These are phyloP conservation scores for Drosophila villosipedis DNA, from an alignment of 2,888 invertebrate species.

Conservation along the genomic window DNA sequence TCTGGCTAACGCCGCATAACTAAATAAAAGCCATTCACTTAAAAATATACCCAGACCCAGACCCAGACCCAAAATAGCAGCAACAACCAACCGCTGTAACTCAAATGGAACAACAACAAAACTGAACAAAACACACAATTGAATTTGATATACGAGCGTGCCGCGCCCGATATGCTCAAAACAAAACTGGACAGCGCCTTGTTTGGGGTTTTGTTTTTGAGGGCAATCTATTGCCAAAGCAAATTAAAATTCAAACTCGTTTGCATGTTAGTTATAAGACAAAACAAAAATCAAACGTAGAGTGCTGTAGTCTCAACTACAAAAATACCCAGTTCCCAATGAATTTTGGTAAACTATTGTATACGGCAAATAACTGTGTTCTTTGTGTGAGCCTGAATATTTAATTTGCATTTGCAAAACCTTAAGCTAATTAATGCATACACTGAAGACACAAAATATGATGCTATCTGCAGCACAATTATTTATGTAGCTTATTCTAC, in stretches of 20 bases:
- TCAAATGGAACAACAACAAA: conserved; percentile 43
- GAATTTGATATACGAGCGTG: conserved; percentile 66
- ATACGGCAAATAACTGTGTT: not conserved
- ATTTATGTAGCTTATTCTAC: not conserved
- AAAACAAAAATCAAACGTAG: conserved; percentile 7
- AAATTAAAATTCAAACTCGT: conserved; percentile 75
- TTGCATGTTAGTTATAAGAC: conserved; percentile 45
- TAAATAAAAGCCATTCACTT: conserved; percentile 71
- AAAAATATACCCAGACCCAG: conserved; percentile 25
- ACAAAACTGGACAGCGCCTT: conserved; percentile 31
- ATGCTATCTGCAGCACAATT: not conserved
- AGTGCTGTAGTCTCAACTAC: not conserved
- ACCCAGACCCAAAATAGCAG: conserved; percentile 24
- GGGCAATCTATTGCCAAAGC: conserved; percentile 52
- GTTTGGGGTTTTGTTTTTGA: conserved; percentile 30
- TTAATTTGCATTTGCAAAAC: not conserved
- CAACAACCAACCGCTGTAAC: conserved; percentile 49
- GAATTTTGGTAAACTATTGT: not conserved
- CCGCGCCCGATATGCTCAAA: conserved; percentile 44
- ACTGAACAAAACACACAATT: conserved; percentile 43
- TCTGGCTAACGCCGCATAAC: conserved; percentile 57
- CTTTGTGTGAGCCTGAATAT: not conserved
- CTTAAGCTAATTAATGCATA: not conserved
- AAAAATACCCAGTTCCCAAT: not conserved
- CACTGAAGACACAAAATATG: not conserved